Base-by-base conservation (phyloP, 1,140 invertebrate genomes). In the Drosophila leontia region DNA sequence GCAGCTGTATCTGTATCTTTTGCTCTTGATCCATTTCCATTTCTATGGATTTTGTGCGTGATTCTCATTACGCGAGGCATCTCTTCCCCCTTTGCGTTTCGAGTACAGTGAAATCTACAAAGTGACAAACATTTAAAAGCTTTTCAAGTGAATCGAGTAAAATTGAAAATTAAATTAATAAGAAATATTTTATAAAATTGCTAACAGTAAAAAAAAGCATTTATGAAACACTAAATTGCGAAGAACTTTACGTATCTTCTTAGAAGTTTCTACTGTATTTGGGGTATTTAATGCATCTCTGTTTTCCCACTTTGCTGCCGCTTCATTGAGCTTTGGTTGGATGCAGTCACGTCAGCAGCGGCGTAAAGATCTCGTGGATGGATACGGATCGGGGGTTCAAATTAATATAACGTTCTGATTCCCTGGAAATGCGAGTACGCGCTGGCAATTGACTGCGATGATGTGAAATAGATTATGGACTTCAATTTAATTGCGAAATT, bases 21-120 rank as follows among this genome's bases (percentile, higher is more conserved):
- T 78, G 80, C 85, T 88, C 84, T 88, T 88, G 84, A 90, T 88
- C 85, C 85, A 90, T 90, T 90, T 88, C 74, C 80, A 90, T 90
- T 88, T 84, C 84, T 78, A 78, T 84, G 79, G 78, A 81, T 90
- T 81, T 75, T 90, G 85, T 90, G 80, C 84, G 84, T 88, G 84
- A 68, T 90, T 74, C 81, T 88, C 85, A 88, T 88, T 88, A 86
- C 78, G 62, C 78, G 75, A 59, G 44, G 58, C 26, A 56, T 11
- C 19, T 15, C 34, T 60, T 17, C 41, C 51, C 44, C 51, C 57
- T 53, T 68, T 69, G 42, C 50, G 42, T 42, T 19, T 58, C 4
- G 8, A 32, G 45, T 32, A 70, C 69, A 70, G 42, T 70, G 51
- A 23, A 35, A 34, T n/a, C 13, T 39, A 12, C 1, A 2, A 11